Base-by-base conservation (phyloP, 37 sponge, comb jelly and placozoan genomes). In the Mnemiopsis leidyi region DNA sequence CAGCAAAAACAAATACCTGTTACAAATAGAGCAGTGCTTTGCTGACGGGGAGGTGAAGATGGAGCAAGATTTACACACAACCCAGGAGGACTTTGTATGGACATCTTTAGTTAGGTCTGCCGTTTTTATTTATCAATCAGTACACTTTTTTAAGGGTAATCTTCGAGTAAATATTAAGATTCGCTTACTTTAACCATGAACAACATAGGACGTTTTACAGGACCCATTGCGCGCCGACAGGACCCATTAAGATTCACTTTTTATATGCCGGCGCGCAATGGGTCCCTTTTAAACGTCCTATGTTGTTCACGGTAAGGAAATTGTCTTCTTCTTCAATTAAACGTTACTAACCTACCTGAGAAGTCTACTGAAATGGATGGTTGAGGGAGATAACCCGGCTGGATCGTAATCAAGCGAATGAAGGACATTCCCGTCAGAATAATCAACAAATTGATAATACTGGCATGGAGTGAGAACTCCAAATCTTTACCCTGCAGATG, bases 301-400 rank as follows among this genome's bases (percentile, higher is more conserved):
- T n/a, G n/a, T n/a, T n/a, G n/a, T n/a, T n/a, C n/a, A n/a, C n/a
- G n/a, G n/a, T n/a, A n/a, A n/a, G n/a, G n/a, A n/a, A n/a, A n/a
- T n/a, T n/a, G n/a, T n/a, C n/a, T n/a, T n/a, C n/a, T n/a, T n/a
- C n/a, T n/a, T n/a, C n/a, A n/a, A n/a, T n/a, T n/a, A n/a, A n/a
- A n/a, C n/a, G n/a, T n/a, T n/a, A n/a, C n/a, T n/a, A n/a, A n/a
- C 24, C 29, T 77, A 77, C 79, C 79, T 77, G 79, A 77, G 18
- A 77, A 77, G 35, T 77, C 79, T 3, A 77, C 36, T 32, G 79
- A 77, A 5, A 77, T 77, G 16, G 79, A 33, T 28, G 79, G 79
- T 32, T 77, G 30, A 9, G 79, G 79, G 33, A 77, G 79, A 32
- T 34, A 77, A 31, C 79, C 79, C 30, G 79, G 79, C 33, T 32